Conservation (phyloP, 2,113 vertebrate genomes). For the Pelmatolapia mariae region DNA sequence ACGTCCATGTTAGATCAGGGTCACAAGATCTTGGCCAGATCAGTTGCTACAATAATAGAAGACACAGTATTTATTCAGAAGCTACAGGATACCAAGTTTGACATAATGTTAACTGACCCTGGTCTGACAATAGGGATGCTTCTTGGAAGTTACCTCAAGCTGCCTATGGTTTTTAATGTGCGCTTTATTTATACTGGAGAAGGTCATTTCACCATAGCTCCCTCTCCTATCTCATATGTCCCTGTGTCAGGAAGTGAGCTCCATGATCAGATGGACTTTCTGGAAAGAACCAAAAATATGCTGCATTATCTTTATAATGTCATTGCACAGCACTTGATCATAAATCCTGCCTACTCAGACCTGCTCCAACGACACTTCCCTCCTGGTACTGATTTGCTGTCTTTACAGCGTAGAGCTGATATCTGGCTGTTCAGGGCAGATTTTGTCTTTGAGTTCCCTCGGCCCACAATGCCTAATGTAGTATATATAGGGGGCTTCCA, state of each 20-base stretch:
- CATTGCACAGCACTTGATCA: constrained; percentile 15
- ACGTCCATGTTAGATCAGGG: rapidly evolving
- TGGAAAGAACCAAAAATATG: constrained; percentile 62
- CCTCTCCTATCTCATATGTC: constrained; percentile 66
- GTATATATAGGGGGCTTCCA: too few relatives aligned
- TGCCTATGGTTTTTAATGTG: constrained; percentile 72
- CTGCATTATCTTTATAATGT: constrained; percentile 39
- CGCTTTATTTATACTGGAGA: constrained; percentile 70
- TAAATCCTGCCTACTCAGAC: constrained; percentile 53
- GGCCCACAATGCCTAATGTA: too few relatives aligned
- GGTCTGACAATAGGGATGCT: constrained; percentile 52
- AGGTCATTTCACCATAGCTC: constrained; percentile 56
- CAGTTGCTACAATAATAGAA: constrained; percentile 41
- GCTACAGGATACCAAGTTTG: constrained; percentile 57
- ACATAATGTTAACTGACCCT: constrained; percentile 72
- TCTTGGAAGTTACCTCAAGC: constrained; percentile 63
- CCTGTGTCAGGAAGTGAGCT: constrained; percentile 62
- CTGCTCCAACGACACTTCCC: too few relatives aligned
- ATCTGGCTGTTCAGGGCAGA: too few relatives aligned
- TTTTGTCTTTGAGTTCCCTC: too few relatives aligned
- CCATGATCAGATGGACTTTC: constrained; percentile 60
- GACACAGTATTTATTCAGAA: constrained; percentile 41
- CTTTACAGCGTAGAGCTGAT: too few relatives aligned
- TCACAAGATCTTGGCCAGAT: constrained; percentile 8
- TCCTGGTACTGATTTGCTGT: too few relatives aligned